Percentiles rank a stretch among this genome's conserved stretches.
Evolutionary conservation across 2,888 invertebrate species (phyloP).

Genomic region (Lasioglossum vierecki): DNA sequence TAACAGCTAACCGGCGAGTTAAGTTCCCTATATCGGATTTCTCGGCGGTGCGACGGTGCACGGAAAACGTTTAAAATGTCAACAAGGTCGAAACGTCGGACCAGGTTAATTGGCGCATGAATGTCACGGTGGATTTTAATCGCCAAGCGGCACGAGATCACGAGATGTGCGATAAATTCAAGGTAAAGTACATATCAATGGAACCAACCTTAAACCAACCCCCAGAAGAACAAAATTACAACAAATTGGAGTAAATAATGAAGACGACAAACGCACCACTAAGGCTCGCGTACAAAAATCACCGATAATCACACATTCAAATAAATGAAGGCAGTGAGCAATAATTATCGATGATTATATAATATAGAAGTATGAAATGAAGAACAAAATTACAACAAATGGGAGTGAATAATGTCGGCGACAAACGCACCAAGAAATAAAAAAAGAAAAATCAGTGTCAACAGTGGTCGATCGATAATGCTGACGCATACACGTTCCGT

Average conservation of each 20-base stretch:
- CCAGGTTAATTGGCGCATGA: constrained; percentile 60
- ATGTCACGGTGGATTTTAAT: constrained; percentile 56
- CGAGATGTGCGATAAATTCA: constrained; percentile 11
- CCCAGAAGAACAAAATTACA: too few relatives aligned
- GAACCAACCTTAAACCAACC: neutral
- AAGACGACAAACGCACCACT: neutral
- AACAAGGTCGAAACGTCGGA: constrained; percentile 58
- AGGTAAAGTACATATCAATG: neutral
- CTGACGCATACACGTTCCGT: constrained; percentile 61
- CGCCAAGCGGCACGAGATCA: constrained; percentile 15
- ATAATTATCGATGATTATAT: too few relatives aligned
- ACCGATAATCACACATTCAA: neutral
- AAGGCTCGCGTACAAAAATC: neutral
- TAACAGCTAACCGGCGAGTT: constrained; percentile 60
- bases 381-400: too few relatives aligned
- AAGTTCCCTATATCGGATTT: constrained; percentile 66
- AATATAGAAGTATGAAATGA: too few relatives aligned
- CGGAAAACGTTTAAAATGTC: constrained; percentile 64
- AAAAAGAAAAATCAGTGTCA: constrained; percentile 38
- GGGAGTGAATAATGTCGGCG: neutral
- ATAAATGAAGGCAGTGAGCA: too few relatives aligned
- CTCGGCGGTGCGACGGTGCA: constrained; percentile 32
- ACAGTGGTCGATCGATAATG: constrained; percentile 64
- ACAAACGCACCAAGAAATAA: neutral
- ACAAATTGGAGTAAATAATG: too few relatives aligned